These are phyloP conservation scores for Gibbula magus DNA, from an alignment of 2,888 invertebrate genomes.

Conservation along the genomic window DNA sequence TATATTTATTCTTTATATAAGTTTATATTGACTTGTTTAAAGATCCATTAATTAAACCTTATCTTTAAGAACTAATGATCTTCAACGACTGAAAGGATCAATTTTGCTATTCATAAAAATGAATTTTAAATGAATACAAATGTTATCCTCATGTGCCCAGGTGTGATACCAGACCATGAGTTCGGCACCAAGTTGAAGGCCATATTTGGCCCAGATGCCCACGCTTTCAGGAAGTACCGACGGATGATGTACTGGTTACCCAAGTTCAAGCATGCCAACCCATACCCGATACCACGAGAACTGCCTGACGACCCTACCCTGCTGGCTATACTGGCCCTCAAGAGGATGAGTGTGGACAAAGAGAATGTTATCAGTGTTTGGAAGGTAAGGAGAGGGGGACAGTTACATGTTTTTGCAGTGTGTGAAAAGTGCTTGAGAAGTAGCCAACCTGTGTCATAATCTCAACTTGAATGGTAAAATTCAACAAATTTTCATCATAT, in stretches of 20 bases:
- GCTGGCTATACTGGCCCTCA: constrained; percentile 87
- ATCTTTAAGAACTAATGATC: no score
- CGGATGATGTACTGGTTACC: constrained; percentile 84
- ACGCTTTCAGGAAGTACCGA: constrained; percentile 76
- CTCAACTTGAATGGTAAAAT: no score
- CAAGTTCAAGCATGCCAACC: constrained; percentile 85
- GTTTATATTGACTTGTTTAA: no score
- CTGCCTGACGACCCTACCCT: constrained; percentile 86
- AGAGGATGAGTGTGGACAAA: constrained; percentile 89
- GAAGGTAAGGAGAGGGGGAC: constrained; percentile 46
- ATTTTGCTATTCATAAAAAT: no score
- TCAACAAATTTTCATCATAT: no score
- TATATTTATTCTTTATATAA: no score
- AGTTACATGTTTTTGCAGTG: not conserved
- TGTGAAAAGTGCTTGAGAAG: not conserved
- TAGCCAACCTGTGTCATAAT: no score
- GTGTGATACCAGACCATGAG: constrained; percentile 93
- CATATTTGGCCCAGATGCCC: constrained; percentile 87
- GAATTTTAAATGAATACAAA: no score
- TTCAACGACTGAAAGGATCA: no score
- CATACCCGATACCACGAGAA: constrained; percentile 76
- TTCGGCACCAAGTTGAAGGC: constrained; percentile 88
- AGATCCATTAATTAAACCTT: no score
- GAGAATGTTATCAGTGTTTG: constrained; percentile 79
- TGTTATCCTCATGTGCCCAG: constrained; percentile 73